These are phyloP conservation scores for Octopus bimaculoides DNA, from an alignment of 1,140 invertebrate genomes.

Conservation along the genomic window DNA sequence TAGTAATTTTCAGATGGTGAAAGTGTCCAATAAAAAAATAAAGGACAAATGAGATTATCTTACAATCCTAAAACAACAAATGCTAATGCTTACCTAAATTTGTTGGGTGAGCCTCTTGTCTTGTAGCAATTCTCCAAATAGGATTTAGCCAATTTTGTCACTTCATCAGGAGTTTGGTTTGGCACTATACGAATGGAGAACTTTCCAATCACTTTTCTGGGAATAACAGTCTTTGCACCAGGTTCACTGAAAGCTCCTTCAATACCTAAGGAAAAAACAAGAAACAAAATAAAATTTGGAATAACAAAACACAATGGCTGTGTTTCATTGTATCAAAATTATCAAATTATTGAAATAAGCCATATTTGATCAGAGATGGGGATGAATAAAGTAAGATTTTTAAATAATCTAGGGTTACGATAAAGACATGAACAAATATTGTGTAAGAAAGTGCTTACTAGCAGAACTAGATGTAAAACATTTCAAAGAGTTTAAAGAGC, in stretches of 20 bases:
- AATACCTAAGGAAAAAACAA: slow-evolving; percentile 62
- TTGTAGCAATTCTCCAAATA: slow-evolving; percentile 71
- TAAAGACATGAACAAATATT: neutral
- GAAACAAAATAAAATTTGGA: neutral
- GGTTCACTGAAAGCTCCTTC: slow-evolving; percentile 88
- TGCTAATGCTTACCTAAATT: slow-evolving; percentile 68
- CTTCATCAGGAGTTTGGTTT: slow-evolving; percentile 78
- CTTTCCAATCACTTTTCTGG: slow-evolving; percentile 88
- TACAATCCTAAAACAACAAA: neutral
- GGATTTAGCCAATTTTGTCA: slow-evolving; percentile 58
- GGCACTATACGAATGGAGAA: slow-evolving; percentile 95
- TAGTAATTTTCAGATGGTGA: neutral
- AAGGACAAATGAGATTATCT: neutral
- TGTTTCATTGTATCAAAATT: neutral
- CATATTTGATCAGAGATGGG: neutral
- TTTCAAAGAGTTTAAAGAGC: neutral
- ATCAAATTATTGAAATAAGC: neutral
- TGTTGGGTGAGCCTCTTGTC: slow-evolving; percentile 79
- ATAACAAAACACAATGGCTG: neutral
- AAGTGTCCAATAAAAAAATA: neutral
- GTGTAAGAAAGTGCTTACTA: neutral
- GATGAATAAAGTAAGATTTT: neutral
- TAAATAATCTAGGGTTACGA: neutral
- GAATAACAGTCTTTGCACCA: slow-evolving; percentile 94
- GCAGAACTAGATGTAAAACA: neutral